phyloP scores from a whole-genome alignment of 2,113 vertebrate genomes.

The Cavia aperea region DNA sequence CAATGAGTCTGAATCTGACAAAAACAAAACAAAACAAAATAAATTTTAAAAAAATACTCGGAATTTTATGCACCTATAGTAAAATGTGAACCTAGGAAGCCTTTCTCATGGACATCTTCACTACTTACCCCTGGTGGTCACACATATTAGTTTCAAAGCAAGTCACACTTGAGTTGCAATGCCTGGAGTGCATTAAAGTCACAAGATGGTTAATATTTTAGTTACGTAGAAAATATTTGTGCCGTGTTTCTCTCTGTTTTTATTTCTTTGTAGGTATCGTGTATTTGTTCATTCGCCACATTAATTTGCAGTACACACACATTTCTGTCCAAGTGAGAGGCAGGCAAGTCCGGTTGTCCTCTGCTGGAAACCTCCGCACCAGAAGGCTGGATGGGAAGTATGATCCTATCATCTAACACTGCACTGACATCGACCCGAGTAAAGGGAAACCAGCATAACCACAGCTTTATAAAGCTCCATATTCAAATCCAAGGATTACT shows the following conservation, averaged over 20 bases:
- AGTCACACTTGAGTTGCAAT: neutral
- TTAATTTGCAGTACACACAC: rapidly evolving
- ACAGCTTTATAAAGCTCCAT: neutral
- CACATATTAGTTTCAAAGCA: neutral
- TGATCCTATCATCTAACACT: neutral
- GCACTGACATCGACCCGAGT: neutral
- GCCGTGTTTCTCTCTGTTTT: neutral
- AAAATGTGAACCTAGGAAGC: neutral
- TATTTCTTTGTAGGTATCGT: neutral
- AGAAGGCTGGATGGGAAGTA: neutral
- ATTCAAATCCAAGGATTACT: neutral
- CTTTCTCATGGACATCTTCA: neutral
- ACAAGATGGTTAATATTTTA: rapidly evolving
- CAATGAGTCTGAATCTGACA: constrained; percentile 4
- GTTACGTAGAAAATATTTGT: neutral
- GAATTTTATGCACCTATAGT: neutral
- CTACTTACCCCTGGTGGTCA: neutral
- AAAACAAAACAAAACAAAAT: neutral
- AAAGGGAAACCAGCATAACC: neutral
- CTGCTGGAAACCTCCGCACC: neutral
- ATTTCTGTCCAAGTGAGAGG: neutral
- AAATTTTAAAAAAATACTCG: no score
- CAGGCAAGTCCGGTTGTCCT: neutral
- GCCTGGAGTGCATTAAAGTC: neutral
- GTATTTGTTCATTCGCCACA: neutral